Base-by-base conservation (phyloP, 2,797 vertebrate genomes). In the Enteromius trimaculatus region DNA sequence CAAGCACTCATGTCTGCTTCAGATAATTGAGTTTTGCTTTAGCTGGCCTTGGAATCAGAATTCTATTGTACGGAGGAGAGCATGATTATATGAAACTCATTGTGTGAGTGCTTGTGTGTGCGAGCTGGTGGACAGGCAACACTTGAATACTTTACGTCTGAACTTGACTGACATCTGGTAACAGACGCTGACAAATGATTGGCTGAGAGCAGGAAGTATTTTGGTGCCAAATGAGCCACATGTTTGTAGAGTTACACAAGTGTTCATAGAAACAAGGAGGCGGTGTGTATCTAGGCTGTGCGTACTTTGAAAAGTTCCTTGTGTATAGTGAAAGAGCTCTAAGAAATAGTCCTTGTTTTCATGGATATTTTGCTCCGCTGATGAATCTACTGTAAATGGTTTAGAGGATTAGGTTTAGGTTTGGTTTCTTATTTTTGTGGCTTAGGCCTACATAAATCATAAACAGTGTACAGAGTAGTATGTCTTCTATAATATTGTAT, bases 151-250 rank as follows among this genome's bases (percentile, higher is more conserved):
- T 44, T 53, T 37, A 37, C 4, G 2, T 68, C 29, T 81, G 58
- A 51, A 74, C 70, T 74, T 74, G 19, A 74, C 65, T 51, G 58
- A 74, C 69, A 37, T 74, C 58, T 81, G 34, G 39, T 31, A 60
- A 65, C 51, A 44, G 51, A 70, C 6, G 11, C 51, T 71, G 42
- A 74, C 16, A 47, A 16, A 39, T n/a, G 42, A 64, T 64, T 75
- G 70, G 44, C 10, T 65, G 58, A 81, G 80, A 64, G 29, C 53
- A 37, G 42, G 55, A 72, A 17, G 29, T 49, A 19, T 79, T 79
- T 51, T 53, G 58, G n/a, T 62, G 55, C 37, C 55, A 47, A 64
- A 64, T 42, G 37, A 44, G n/a, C 75, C 39, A 62, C 58, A 13
- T 77, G 75, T 77, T 77, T 77, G 55, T 37, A 11, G 37, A 77